A percentile compares a stretch with the other conserved stretches of the same genome.
phyloP scores from a whole-genome alignment of 2,888 invertebrate species.

The Nemurella pictetii region DNA sequence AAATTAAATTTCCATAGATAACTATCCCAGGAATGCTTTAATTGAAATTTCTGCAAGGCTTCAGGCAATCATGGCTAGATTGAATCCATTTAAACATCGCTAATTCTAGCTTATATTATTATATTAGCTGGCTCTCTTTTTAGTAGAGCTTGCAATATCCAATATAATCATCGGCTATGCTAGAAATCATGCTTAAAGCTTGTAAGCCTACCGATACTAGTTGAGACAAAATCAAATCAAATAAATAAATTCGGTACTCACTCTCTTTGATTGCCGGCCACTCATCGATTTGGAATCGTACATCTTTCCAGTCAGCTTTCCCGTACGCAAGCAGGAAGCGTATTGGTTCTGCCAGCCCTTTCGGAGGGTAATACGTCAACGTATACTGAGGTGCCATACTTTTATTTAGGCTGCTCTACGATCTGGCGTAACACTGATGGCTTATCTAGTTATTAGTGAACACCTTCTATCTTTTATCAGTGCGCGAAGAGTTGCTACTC shows the following conservation, averaged over 20 bases:
- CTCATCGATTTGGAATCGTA: slow-evolving; percentile 19
- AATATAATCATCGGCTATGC: no score
- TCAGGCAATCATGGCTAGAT: not conserved
- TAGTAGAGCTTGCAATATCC: no score
- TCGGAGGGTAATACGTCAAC: slow-evolving; percentile 53
- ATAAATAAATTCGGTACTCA: slow-evolving; percentile 22
- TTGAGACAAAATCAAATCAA: no score
- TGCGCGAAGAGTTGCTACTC: not conserved
- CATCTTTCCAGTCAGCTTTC: slow-evolving; percentile 52
- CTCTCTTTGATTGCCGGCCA: slow-evolving; percentile 31
- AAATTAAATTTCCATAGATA: not conserved
- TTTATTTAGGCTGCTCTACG: not conserved
- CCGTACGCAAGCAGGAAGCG: slow-evolving; percentile 50
- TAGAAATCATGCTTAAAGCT: no score
- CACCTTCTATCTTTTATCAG: not conserved
- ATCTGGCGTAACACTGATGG: not conserved
- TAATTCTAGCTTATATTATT: no score
- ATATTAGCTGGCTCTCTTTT: no score
- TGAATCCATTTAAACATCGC: no score
- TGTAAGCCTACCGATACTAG: no score
- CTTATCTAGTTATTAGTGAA: not conserved
- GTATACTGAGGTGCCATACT: slow-evolving; percentile 47
- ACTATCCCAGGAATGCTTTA: not conserved
- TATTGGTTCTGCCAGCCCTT: slow-evolving; percentile 53
- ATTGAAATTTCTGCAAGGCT: not conserved